These are phyloP conservation scores for Autographa pulchrina DNA, from an alignment of 2,888 invertebrate species.

Conservation along the genomic window DNA sequence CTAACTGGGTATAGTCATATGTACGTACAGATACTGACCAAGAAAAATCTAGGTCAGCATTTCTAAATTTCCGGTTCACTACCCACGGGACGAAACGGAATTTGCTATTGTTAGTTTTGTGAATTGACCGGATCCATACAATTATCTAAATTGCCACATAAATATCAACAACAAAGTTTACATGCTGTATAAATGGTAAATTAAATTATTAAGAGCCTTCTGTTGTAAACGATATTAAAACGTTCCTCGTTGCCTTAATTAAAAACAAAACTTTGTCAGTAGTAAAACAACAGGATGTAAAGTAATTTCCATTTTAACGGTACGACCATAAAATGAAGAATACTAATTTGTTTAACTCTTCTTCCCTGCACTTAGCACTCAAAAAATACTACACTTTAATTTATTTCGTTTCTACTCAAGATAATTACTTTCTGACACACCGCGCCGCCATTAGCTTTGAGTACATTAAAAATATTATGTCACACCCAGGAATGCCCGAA, in stretches of 20 bases:
- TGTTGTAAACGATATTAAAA: constrained; percentile 31
- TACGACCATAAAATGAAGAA: constrained; percentile 44
- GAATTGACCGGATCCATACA: not conserved
- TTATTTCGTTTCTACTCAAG: constrained; percentile 32
- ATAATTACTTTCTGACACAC: constrained; percentile 26
- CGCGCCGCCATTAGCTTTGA: not conserved
- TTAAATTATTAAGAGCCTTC: constrained; percentile 24
- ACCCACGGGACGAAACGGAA: constrained; percentile 6
- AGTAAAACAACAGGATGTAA: constrained; percentile 44
- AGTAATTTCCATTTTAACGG: constrained; percentile 48
- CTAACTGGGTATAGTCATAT: constrained; percentile 29
- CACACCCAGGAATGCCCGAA: too few relatives aligned
- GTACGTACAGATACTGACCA: constrained; percentile 16
- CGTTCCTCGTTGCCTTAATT: constrained; percentile 37
- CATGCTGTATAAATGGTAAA: constrained; percentile 22
- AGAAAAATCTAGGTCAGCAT: constrained; percentile 36
- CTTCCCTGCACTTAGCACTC: constrained; percentile 34
- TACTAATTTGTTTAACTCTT: constrained; percentile 55
- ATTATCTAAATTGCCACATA: constrained; percentile 12
- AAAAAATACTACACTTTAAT: constrained; percentile 36
- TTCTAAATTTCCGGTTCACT: constrained; percentile 15
- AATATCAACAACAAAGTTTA: constrained; percentile 7
- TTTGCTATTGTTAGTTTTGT: constrained; percentile 8
- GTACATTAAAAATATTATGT: constrained; percentile 1
- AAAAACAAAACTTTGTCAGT: constrained; percentile 43